Evolutionary conservation across 1,140 invertebrate genomes (phyloP).

Genomic region (Acromyrmex charruanus): DNA sequence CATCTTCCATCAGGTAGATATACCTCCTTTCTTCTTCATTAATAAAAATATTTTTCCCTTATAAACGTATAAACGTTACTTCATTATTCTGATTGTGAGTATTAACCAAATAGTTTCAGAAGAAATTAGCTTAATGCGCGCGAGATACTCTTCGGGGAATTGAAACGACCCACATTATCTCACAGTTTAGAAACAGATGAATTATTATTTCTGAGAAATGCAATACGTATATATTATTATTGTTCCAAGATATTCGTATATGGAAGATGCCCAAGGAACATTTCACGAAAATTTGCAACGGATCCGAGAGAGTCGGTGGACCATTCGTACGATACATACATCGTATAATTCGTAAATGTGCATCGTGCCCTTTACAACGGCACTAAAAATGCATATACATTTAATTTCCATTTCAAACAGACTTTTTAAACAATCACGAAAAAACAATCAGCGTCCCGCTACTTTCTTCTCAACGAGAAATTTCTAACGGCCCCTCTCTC

Average conservation of each 20-base stretch:
- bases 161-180: not conserved
- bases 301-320: conserved; percentile 44
- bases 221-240: not conserved
- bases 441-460: conserved; percentile 19
- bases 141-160: not conserved
- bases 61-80: not conserved
- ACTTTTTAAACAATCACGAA: conserved; percentile 15
- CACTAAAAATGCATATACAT: conserved; percentile 14
- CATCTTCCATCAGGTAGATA: not conserved
- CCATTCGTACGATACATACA: conserved; percentile 21
- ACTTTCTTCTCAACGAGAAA: conserved; percentile 7
- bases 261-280: conserved; percentile 31
- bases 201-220: not conserved
- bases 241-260: not conserved
- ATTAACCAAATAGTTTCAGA: not conserved
- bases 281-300: conserved; percentile 16
- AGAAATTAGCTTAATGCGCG: not conserved
- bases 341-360: conserved; percentile 17
- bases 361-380: not conserved
- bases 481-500: conserved; percentile 11
- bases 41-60: conserved; percentile 45
- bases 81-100: conserved; percentile 1
- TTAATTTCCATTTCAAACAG: conserved; percentile 20
- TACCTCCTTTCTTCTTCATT: not conserved
- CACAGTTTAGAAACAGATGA: not conserved